phyloP scores from a whole-genome alignment of 2,888 invertebrate species.

The Aphodius sticticus region DNA sequence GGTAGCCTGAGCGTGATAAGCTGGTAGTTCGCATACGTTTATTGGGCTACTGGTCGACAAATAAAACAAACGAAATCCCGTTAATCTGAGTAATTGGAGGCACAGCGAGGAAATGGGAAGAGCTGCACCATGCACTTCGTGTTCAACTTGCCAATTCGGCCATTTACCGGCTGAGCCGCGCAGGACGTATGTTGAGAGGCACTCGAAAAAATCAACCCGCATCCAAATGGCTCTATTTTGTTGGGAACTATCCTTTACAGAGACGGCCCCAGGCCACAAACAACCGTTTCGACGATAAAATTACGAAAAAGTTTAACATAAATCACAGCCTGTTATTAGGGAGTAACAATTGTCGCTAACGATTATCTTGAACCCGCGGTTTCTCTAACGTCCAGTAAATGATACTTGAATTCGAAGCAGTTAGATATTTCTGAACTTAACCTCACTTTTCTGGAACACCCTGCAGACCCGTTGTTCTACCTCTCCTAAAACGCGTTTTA shows the following conservation, averaged over 20 bases:
- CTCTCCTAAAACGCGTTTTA: no score
- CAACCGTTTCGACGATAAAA: background rate
- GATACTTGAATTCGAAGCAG: no score
- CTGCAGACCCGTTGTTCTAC: no score
- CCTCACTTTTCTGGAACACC: no score
- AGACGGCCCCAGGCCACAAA: background rate
- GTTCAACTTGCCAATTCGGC: conserved; percentile 4
- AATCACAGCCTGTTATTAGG: no score
- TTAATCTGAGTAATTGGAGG: background rate
- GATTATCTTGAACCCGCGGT: no score
- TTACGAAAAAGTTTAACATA: no score
- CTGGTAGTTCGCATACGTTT: background rate
- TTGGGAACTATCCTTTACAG: background rate
- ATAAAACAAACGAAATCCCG: conserved; percentile 4
- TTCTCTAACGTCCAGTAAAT: no score
- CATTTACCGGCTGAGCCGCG: background rate
- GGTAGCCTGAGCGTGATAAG: background rate
- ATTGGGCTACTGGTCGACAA: background rate
- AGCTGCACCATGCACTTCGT: background rate
- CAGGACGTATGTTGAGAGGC: background rate
- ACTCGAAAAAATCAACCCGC: background rate
- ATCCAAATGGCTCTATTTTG: background rate
- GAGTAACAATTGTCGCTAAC: no score
- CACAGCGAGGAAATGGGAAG: background rate
- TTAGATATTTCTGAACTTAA: no score